These are phyloP conservation scores for Meandrusa payeni DNA, from an alignment of 2,888 invertebrate species.

Conservation along the genomic window DNA sequence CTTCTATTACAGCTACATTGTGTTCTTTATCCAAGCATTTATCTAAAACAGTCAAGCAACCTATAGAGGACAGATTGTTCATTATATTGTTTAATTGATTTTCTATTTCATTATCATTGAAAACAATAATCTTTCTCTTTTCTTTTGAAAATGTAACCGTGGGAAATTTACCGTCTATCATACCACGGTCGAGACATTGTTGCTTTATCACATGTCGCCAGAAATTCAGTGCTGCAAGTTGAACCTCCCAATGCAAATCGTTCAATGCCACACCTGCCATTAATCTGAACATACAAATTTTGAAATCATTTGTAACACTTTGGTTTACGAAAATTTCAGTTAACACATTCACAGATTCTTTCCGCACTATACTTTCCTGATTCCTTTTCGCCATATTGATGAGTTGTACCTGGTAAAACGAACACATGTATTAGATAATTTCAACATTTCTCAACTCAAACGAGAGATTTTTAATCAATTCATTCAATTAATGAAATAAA, in stretches of 20 bases:
- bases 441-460: no score
- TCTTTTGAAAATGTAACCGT: slow-evolving; percentile 90
- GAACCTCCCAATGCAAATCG: slow-evolving; percentile 92
- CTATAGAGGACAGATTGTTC: slow-evolving; percentile 83
- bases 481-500: no score
- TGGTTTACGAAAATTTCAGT: slow-evolving; percentile 83
- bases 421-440: no score
- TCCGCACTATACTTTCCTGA: slow-evolving; percentile 88
- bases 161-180: slow-evolving; percentile 90
- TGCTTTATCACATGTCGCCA: slow-evolving; percentile 86
- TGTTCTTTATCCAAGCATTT: slow-evolving; percentile 83
- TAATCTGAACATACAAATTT: slow-evolving; percentile 73
- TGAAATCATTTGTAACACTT: slow-evolving; percentile 71
- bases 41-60: slow-evolving; percentile 86
- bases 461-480: no score
- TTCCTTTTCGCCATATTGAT: slow-evolving; percentile 82
- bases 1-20: slow-evolving; percentile 83
- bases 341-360: slow-evolving; percentile 85
- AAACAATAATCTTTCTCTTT: slow-evolving; percentile 86
- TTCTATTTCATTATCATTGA: slow-evolving; percentile 84
- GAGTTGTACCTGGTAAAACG: slow-evolving; percentile 77
- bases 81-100: slow-evolving; percentile 83
- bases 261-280: slow-evolving; percentile 83
- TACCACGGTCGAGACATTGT: slow-evolving; percentile 86
- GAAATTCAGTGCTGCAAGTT: slow-evolving; percentile 85